Evolutionary conservation across 2,888 invertebrate species (phyloP).

Genomic region (Boloria euphrosyne): DNA sequence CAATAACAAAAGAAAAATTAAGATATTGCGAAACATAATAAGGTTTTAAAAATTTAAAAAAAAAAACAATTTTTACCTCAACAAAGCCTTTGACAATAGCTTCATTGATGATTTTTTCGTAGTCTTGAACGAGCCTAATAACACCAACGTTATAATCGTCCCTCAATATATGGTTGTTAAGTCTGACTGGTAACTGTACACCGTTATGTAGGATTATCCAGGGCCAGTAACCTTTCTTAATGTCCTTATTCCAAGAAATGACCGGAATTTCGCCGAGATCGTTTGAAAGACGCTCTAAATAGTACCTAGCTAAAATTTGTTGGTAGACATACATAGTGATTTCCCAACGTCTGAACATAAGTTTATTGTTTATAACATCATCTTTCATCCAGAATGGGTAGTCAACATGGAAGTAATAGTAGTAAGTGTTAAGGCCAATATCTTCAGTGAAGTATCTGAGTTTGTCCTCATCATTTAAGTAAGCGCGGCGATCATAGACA

Average conservation of each 20-base stretch:
- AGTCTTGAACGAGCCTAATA: constrained; percentile 55
- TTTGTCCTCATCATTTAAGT: constrained; percentile 79
- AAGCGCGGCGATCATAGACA: constrained; percentile 81
- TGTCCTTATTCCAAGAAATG: constrained; percentile 69
- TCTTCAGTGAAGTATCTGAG: constrained; percentile 86
- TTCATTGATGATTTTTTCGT: constrained; percentile 80
- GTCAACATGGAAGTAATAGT: constrained; percentile 83
- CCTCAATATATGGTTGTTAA: constrained; percentile 64
- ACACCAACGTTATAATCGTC: constrained; percentile 56
- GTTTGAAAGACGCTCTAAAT: constrained; percentile 78
- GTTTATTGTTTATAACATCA: constrained; percentile 65
- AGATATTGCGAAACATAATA: not conserved
- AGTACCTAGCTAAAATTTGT: constrained; percentile 84
- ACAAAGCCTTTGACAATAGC: constrained; percentile 80
- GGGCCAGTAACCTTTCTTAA: constrained; percentile 81
- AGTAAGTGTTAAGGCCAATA: constrained; percentile 84
- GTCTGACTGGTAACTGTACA: constrained; percentile 75
- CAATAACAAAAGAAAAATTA: constrained; percentile 31
- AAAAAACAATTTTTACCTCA: constrained; percentile 53
- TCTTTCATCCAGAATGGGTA: constrained; percentile 85
- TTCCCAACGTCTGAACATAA: constrained; percentile 75
- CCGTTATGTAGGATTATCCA: constrained; percentile 80
- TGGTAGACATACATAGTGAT: constrained; percentile 84
- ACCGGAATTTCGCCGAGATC: constrained; percentile 67
- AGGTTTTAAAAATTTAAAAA: not conserved